A percentile compares a stretch with the other conserved stretches of the same genome.
Conservation (phyloP, 2,797 vertebrate species). For the Lepilemur septentrionalis region DNA sequence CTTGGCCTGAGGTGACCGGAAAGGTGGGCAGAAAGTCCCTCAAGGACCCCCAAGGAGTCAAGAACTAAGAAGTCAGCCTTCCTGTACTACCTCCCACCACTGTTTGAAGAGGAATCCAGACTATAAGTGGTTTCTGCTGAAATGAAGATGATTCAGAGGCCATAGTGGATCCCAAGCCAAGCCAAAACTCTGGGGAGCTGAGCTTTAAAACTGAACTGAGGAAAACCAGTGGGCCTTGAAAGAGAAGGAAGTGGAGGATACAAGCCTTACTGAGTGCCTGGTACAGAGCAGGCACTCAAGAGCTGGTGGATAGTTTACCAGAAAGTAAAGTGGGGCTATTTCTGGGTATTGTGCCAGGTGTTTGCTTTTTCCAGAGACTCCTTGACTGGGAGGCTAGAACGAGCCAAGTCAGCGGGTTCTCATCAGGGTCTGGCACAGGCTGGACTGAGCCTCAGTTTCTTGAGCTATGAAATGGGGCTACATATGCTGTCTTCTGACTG, state of each 20-base stretch:
- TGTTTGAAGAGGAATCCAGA: neutral
- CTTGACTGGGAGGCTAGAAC: neutral
- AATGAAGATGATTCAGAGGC: neutral
- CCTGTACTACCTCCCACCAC: neutral
- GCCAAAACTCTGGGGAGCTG: neutral
- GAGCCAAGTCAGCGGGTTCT: neutral
- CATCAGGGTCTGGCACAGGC: neutral
- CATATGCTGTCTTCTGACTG: neutral
- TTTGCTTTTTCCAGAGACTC: neutral
- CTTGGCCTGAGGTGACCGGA: neutral
- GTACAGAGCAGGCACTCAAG: neutral
- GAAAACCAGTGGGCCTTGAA: neutral
- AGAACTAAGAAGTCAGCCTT: neutral
- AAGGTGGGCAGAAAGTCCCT: neutral
- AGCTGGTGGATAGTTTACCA: neutral
- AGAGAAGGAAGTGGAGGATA: neutral
- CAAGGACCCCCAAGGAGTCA: neutral
- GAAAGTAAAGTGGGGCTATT: neutral
- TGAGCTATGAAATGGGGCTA: neutral
- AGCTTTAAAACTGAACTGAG: neutral
- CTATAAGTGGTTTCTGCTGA: neutral
- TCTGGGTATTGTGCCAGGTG: neutral
- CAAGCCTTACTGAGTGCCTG: neutral
- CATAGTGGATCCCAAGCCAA: neutral
- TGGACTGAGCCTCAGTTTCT: neutral